Evolutionary conservation across 2,888 invertebrate genomes (phyloP).

Genomic region (Caenorhabditis uteleia): DNA sequence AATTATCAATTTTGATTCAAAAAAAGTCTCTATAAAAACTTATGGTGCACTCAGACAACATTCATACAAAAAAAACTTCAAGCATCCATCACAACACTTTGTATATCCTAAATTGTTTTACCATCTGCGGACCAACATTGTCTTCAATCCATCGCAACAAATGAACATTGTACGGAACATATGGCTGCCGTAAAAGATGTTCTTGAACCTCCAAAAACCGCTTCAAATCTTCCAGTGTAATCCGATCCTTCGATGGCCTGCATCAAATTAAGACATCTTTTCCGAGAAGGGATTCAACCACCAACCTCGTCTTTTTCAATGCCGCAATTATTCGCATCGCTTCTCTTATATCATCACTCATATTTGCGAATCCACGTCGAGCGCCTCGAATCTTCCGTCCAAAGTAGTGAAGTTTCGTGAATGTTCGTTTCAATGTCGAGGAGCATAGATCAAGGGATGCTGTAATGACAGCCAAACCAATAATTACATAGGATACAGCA

Average conservation of each 20-base stretch:
- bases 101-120: conserved; percentile 19
- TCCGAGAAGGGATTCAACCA: neutral
- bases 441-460: conserved; percentile 69
- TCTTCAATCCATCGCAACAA: conserved; percentile 70
- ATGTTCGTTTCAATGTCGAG: conserved; percentile 69
- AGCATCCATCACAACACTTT: neutral
- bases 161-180: conserved; percentile 69
- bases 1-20: neutral
- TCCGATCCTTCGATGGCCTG: conserved; percentile 67
- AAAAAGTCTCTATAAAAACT: neutral
- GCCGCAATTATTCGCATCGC: conserved; percentile 69
- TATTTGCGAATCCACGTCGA: conserved; percentile 65
- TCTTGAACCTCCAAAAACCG: conserved; percentile 69
- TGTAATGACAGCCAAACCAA: conserved; percentile 69
- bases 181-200: conserved; percentile 65
- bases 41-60: neutral
- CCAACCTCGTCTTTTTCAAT: conserved; percentile 65
- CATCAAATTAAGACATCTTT: conserved; percentile 2
- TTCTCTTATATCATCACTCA: conserved; percentile 69
- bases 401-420: conserved; percentile 70
- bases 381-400: conserved; percentile 65
- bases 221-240: conserved; percentile 69
- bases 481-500: conserved; percentile 69
- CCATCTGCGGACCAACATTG: conserved; percentile 53
- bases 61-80: neutral